Base-by-base conservation (phyloP, 2,797 vertebrate species). In the Echiichthys vipera region DNA sequence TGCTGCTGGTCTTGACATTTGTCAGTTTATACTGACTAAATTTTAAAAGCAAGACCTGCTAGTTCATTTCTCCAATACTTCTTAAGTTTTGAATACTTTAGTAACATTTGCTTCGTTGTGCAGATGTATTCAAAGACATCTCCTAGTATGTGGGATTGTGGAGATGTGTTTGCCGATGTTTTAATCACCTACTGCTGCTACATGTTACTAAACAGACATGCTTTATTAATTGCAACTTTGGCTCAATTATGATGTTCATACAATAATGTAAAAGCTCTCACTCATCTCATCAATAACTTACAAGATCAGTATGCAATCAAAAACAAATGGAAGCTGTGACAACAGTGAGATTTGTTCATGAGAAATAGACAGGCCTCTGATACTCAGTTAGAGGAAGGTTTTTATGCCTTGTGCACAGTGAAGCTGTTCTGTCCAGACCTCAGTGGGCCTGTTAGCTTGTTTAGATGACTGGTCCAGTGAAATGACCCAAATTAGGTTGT, bases 401-500 rank as follows among this genome's bases (percentile, higher is more conserved):
- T 77, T 51, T n/a, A 75, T 71, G 50, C 18, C n/a, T 56, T 65
- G 76, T 84, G 74, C 66, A 78, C 71, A 71, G 76, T 73, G 74
- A 84, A 78, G 78, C 86, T 72, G 63, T 65, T 78, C 66, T 78
- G 57, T 74, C 17, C 67, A 79, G 62, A 77, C 65, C 83, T 88
- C 91, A 39, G 74, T 36, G 68, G 91, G 77, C 63, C 81, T 89
- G 71, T 91, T 91, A 86, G 80, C 89, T 90, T 89, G 88, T 93
- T 94, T 93, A 86, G 88, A 89, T 77, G 81, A 66, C 89, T 88
- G 83, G 71, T 89, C 80, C 77, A 70, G 83, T 82, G 67, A 92
- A 93, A 92, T 89, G 91, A 92, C 86, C 71, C 75, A 88, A 78
- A 88, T 84, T 91, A 91, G 78, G 87, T 84, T 89, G 78, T 75